A percentile compares a stretch with the other conserved stretches of the same genome.
Conservation (phyloP, 2,888 invertebrate species). For the Caenorhabditis afra region DNA sequence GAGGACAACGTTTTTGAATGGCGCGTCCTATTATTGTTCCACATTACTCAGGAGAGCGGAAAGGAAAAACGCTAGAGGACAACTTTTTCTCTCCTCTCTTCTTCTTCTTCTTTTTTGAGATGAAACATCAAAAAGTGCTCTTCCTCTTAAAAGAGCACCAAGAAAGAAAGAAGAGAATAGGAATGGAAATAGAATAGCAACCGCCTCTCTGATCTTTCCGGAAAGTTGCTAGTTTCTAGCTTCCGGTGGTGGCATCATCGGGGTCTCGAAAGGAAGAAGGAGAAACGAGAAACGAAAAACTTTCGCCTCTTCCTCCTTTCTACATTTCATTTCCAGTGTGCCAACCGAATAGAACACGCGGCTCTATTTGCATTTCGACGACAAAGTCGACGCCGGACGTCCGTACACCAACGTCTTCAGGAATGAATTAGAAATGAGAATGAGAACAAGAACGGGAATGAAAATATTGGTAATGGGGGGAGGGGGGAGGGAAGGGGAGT, state of each 20-base stretch:
- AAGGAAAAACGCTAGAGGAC: constrained; percentile 2
- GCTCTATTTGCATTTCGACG: constrained; percentile 16
- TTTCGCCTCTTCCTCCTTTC: constrained; percentile 9
- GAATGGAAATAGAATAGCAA: too few relatives aligned
- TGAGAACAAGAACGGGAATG: background rate
- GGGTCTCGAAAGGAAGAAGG: constrained; percentile 11
- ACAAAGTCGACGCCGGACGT: background rate
- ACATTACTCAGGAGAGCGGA: constrained; percentile 30
- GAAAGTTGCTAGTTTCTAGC: background rate
- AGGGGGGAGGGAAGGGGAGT: background rate
- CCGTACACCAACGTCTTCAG: background rate
- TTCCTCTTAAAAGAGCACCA: background rate
- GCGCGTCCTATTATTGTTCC: constrained; percentile 35
- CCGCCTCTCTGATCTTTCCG: too few relatives aligned
- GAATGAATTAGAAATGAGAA: constrained; percentile 11
- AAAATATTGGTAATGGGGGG: background rate
- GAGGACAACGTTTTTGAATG: background rate
- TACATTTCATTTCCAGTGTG: background rate
- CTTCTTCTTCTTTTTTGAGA: background rate
- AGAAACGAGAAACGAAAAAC: constrained; percentile 8
- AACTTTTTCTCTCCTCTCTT: background rate
- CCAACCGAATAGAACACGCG: background rate
- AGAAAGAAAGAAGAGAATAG: background rate
- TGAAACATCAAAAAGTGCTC: constrained; percentile 48
- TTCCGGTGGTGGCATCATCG: background rate